phyloP scores from a whole-genome alignment of 2,113 vertebrate species.

The Neotragus moschatus region DNA sequence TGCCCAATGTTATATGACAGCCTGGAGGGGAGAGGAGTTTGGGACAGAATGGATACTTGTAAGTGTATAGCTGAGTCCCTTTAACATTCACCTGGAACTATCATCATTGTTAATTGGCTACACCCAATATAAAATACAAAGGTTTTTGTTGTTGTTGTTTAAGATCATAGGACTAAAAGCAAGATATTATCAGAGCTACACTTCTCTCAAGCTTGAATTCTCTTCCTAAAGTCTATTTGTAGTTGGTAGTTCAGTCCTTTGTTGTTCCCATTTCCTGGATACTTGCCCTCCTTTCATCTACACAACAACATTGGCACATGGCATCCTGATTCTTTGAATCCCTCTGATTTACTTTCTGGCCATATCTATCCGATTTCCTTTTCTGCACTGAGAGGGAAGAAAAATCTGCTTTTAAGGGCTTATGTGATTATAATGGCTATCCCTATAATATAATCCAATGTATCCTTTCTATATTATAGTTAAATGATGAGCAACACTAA shows the following conservation, averaged over 20 bases:
- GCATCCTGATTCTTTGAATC: not conserved
- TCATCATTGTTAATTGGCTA: not conserved
- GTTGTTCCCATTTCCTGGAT: not conserved
- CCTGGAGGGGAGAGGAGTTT: not conserved
- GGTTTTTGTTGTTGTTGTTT: not conserved
- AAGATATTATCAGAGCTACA: not conserved
- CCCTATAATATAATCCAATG: not conserved
- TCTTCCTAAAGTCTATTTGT: not conserved
- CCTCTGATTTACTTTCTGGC: not conserved
- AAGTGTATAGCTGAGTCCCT: not conserved
- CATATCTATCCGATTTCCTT: not conserved
- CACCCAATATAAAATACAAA: not conserved
- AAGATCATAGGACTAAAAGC: not conserved
- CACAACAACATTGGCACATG: accelerated
- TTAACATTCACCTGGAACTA: not conserved
- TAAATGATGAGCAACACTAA: not conserved
- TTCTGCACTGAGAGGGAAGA: not conserved
- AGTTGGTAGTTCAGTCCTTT: not conserved
- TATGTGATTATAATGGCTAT: not conserved
- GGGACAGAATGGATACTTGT: not conserved
- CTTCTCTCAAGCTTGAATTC: not conserved
- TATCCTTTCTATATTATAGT: not conserved
- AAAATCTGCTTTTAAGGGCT: not conserved
- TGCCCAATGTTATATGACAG: not conserved
- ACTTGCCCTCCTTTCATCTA: not conserved